A percentile compares a stretch with the other conserved stretches of the same genome.
Conservation (phyloP, 1,140 invertebrate species). For the Cydia amplana region DNA sequence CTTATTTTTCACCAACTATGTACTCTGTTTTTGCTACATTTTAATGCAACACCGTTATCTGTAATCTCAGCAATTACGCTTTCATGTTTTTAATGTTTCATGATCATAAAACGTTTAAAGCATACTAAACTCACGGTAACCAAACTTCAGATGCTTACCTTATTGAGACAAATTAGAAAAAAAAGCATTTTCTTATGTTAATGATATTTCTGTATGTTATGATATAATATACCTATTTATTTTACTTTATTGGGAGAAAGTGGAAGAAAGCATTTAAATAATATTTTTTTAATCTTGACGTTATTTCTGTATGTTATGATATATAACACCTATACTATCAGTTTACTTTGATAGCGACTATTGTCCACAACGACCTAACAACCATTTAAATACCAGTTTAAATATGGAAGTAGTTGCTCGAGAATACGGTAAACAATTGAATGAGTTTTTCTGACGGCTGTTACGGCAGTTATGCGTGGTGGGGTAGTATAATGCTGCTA, state of each 20-base stretch:
- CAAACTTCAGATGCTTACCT: too few relatives aligned
- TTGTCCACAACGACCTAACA: background rate
- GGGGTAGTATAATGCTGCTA: background rate
- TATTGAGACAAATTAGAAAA: too few relatives aligned
- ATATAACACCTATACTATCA: background rate
- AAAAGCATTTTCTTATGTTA: too few relatives aligned
- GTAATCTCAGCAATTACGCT: background rate
- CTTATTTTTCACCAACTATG: background rate
- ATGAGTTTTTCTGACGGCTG: too few relatives aligned
- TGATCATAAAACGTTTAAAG: background rate
- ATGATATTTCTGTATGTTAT: too few relatives aligned
- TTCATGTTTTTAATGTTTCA: slow-evolving; percentile 3
- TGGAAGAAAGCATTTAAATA: too few relatives aligned
- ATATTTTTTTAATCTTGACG: background rate
- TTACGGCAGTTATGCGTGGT: too few relatives aligned
- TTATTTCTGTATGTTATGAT: background rate
- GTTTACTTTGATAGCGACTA: background rate
- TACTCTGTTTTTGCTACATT: slow-evolving; percentile 5
- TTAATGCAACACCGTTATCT: background rate
- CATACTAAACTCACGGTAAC: background rate
- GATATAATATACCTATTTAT: too few relatives aligned
- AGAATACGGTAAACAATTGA: too few relatives aligned
- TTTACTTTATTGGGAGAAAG: too few relatives aligned
- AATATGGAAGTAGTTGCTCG: too few relatives aligned
- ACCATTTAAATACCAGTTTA: too few relatives aligned